Evolutionary conservation across 2,113 vertebrate species (phyloP), one percentile per base, ranked within the genome.

Genomic region (Spermophilus dauricus): DNA sequence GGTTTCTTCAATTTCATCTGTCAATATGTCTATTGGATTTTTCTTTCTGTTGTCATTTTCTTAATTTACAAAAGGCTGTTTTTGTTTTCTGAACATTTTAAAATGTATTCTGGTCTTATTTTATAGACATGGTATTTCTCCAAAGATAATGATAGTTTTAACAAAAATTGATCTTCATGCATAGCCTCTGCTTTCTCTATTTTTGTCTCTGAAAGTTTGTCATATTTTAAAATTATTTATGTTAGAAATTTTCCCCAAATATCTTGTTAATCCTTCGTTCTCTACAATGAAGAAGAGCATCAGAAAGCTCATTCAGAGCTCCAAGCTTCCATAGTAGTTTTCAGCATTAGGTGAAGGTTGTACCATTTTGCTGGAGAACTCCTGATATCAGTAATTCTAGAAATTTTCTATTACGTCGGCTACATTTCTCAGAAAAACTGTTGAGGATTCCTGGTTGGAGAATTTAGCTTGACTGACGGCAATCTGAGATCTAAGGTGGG

Each of bases 1-100:
- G 58, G 1, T 89, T 92, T 89, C 51, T 26, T 86, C 20, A 86
- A 48, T 24, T 89, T 96, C 22, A 82, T 75, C 30, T 96, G 80
- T 28, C 11, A 77, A 12, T 1, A 39, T 2, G 82, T 53, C n/a
- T 39, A n/a, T 32, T 76, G 67, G 39, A 5, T 37, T 93, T 95
- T 78, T 70, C 72, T 67, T 96, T 91, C 34, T 95, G 0, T 81
- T 91, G 7, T n/a, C 32, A 20, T 86, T n/a, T 70, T 97, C 73
- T 96, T 92, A 82, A 65, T 73, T 95, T 89, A 75, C 26, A 81
- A 89, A 75, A 42, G 67, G 39, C 9, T 61, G 16, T n/a, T 24
- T 63, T 76, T 77, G 8, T 73, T 88, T 6, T 86, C 26, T 77
- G 58, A 77, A 70, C 83, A 93, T 56, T 53, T 93, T 65, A 14